Conservation (phyloP, 2,113 vertebrate genomes). For the Trogon melanurus region DNA sequence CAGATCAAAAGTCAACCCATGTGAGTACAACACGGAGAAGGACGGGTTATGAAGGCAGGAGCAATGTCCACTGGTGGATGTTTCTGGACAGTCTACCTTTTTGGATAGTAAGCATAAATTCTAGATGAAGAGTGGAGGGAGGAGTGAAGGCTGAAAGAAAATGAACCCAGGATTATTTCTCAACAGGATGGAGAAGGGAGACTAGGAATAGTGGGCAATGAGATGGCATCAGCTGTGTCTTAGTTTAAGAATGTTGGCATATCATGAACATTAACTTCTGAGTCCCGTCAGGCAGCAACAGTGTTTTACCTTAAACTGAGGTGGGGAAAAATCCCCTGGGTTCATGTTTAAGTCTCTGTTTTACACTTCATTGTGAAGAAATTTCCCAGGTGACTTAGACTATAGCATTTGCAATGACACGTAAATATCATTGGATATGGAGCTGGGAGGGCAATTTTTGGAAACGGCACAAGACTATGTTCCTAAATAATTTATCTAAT, state of each 20-base stretch:
- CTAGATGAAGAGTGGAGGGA: background rate
- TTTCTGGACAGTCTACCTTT: background rate
- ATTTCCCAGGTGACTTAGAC: background rate
- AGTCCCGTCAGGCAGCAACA: background rate
- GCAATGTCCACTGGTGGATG: background rate
- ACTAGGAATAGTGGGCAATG: background rate
- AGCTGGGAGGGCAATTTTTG: background rate
- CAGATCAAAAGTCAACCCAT: constrained; percentile 5
- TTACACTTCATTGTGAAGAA: background rate
- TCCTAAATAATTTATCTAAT: background rate
- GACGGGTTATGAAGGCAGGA: background rate
- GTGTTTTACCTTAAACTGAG: background rate
- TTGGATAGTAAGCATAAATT: background rate
- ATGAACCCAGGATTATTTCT: background rate
- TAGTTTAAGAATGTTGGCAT: background rate
- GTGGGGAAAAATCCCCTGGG: background rate
- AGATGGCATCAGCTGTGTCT: background rate
- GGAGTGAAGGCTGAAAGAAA: background rate
- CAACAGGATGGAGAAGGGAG: background rate
- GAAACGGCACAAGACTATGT: constrained; percentile 15
- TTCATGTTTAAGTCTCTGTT: background rate
- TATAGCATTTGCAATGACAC: background rate
- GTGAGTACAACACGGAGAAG: background rate
- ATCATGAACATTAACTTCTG: background rate
- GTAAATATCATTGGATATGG: background rate